Base-by-base conservation (phyloP, 1,140 invertebrate species). In the Linepithema humile region DNA sequence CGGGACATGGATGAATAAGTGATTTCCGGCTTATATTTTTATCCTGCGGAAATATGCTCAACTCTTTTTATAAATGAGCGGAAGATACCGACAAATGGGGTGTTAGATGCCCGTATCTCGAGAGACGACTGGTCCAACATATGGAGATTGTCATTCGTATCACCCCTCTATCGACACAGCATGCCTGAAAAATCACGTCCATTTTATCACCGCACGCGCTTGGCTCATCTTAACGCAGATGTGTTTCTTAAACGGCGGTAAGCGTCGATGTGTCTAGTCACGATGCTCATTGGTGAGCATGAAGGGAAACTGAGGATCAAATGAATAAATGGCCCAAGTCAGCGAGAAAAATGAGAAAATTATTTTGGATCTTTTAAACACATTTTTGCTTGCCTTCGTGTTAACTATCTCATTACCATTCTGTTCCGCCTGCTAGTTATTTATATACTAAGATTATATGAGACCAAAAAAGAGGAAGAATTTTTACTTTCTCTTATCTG, bases 11-110 rank as follows among this genome's bases (percentile, higher is more conserved):
- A 83, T 82, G 50, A 84, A 85, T 83, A 70, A 55, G 57, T 75
- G 53, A 87, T 90, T 84, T 88, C 85, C 75, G 82, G 88, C n/a
- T 74, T 78, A 67, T 86, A 87, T 89, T 90, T 91, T 91, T 88
- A 84, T 84, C 77, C 72, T 35, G 4, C 20, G 29, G 15, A 40
- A 32, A 67, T 55, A 62, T 77, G 32, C 82, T 57, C 85, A 89
- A 88, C 84, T 88, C 90, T 90, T 89, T 62, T 87, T 88, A 85
- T 77, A 87, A 89, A 90, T 84, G 85, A 59, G 60, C 43, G 17
- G 26, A 70, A 74, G 74, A 82, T 85, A 53, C 59, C 57, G 32
- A 90, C 86, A 91, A 91, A 91, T 88, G 87, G 72, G 83, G 85
- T 89, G 87, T 85, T 69, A 62, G 86, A 67, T 83, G 23, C 77